Evolutionary conservation across 1,140 invertebrate genomes (phyloP), one percentile per base, ranked within the genome.

Genomic region (Carposina sasakii): DNA sequence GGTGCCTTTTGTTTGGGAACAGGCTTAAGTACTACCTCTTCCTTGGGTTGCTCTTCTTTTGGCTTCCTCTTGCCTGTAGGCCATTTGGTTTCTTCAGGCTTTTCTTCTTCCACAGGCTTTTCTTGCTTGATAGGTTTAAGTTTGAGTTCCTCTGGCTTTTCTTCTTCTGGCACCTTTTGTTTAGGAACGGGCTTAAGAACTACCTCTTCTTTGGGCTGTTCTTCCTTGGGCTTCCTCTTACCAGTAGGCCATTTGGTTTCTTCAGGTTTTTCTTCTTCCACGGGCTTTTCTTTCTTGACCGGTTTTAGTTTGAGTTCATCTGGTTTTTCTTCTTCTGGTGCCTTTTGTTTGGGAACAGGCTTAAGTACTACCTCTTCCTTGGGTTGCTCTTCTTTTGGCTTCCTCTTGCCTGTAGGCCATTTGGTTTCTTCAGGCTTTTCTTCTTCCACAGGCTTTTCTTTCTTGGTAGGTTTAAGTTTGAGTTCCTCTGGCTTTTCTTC

Each of bases 11-110:
- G 39, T 43, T 50, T 49, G 17, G 63, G 53, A 40, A 52, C 74
- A 73, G 59, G 71, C 15, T 81, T 58, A 22, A 82, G 79, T 37
- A 85, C 84, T 2, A 86, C 86, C 51, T 89, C 89, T 1, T 89
- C 52, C 19, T 45, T 44, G 8, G 36, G 34, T 28, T 50, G 37
- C 13, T 55, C 53, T 47, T 55, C 57, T 58, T 68, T 66, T n/a
- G 84, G 81, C 21, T 43, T 42, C 67, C 76, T 68, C 37, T 52
- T 57, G 13, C 48, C 48, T 20, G 31, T 52, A 1, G 2, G 34
- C 54, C 54, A 62, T 13, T 9, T 17, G 9, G 36, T 34, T 46
- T 48, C 52, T 37, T 50, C 47, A 5, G 46, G 26, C 6, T 48
- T 15, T n/a, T 83, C 73, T 44, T 71, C 65, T 41, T 79, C 66